Percentiles rank a stretch among this genome's conserved stretches.
phyloP scores from a whole-genome alignment of 1,140 invertebrate species.

The Pollicipes pollicipes region DNA sequence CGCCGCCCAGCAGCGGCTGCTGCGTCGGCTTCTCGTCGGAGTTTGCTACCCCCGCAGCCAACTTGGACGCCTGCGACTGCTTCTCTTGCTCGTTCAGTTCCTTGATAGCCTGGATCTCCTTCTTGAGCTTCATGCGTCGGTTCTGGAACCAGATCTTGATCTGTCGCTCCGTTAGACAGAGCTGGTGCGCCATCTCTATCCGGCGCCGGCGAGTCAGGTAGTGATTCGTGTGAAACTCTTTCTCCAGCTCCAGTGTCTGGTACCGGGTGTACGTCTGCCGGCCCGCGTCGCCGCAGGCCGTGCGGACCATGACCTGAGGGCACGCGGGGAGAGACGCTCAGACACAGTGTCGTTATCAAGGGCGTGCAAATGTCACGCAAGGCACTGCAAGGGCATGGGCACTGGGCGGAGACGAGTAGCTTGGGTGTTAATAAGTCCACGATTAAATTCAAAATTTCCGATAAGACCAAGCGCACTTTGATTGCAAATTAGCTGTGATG shows the following conservation, averaged over 20 bases:
- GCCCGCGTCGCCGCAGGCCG: slow-evolving; percentile 53
- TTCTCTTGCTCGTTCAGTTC: not conserved
- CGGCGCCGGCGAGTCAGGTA: slow-evolving; percentile 92
- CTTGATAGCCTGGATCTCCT: slow-evolving; percentile 66
- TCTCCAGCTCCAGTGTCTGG: slow-evolving; percentile 93
- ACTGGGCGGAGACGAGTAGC: too few relatives aligned
- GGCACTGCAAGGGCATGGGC: too few relatives aligned
- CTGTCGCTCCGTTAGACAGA: slow-evolving; percentile 90
- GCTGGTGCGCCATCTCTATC: slow-evolving; percentile 95
- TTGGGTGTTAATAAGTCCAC: too few relatives aligned
- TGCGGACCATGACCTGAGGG: not conserved
- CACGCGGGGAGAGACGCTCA: not conserved
- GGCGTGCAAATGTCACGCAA: too few relatives aligned
- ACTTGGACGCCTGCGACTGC: not conserved
- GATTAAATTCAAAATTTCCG: too few relatives aligned
- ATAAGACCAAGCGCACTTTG: too few relatives aligned
- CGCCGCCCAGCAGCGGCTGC: too few relatives aligned
- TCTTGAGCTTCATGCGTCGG: slow-evolving; percentile 96
- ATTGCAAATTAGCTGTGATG: too few relatives aligned
- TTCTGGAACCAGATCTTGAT: slow-evolving; percentile 99
- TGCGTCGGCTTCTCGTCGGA: not conserved
- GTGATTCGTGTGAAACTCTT: slow-evolving; percentile 98
- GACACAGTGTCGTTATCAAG: too few relatives aligned
- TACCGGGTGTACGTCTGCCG: slow-evolving; percentile 96
- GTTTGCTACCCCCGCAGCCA: not conserved